Conservation (phyloP, 2,888 invertebrate genomes). For the Cryptocheilus praepositus region DNA sequence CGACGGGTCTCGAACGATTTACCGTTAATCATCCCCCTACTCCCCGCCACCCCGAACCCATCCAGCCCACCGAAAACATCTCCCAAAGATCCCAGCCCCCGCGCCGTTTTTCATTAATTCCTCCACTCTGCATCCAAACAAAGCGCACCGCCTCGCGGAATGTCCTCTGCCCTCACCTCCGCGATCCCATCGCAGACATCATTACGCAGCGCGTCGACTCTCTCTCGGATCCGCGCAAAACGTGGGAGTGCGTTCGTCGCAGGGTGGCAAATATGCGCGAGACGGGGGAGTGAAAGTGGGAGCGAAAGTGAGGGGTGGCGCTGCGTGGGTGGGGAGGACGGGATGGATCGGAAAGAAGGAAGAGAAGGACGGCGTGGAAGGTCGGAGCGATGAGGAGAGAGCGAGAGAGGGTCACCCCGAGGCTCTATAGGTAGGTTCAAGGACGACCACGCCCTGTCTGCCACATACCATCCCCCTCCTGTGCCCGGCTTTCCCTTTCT, state of each 20-base stretch:
- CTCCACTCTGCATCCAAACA: too few species aligned
- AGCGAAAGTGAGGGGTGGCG: slow-evolving; percentile 29
- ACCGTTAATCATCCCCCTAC: too few species aligned
- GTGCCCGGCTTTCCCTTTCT: slow-evolving; percentile 3
- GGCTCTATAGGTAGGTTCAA: slow-evolving; percentile 67
- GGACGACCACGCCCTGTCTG: slow-evolving; percentile 74
- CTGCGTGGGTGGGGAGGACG: slow-evolving; percentile 23
- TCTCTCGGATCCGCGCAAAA: too few species aligned
- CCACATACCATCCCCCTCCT: slow-evolving; percentile 49
- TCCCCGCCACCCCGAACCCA: too few species aligned
- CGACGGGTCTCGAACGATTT: too few species aligned
- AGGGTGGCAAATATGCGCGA: slow-evolving; percentile 1
- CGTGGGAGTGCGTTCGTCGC: slow-evolving; percentile 10
- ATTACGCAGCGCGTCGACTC: too few species aligned
- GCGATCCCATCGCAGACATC: too few species aligned
- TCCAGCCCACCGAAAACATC: too few species aligned
- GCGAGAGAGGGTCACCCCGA: slow-evolving; percentile 22
- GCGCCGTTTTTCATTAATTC: too few species aligned
- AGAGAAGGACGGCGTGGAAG: slow-evolving; percentile 18
- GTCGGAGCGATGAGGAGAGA: slow-evolving; percentile 8
- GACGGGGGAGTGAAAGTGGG: slow-evolving; percentile 27
- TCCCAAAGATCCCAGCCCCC: too few species aligned
- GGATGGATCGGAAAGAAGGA: slow-evolving; percentile 29
- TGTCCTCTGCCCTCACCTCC: too few species aligned
- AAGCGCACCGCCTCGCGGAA: too few species aligned